These are phyloP conservation scores for Psettodes erumei DNA, from an alignment of 2,113 vertebrate genomes.

Conservation along the genomic window DNA sequence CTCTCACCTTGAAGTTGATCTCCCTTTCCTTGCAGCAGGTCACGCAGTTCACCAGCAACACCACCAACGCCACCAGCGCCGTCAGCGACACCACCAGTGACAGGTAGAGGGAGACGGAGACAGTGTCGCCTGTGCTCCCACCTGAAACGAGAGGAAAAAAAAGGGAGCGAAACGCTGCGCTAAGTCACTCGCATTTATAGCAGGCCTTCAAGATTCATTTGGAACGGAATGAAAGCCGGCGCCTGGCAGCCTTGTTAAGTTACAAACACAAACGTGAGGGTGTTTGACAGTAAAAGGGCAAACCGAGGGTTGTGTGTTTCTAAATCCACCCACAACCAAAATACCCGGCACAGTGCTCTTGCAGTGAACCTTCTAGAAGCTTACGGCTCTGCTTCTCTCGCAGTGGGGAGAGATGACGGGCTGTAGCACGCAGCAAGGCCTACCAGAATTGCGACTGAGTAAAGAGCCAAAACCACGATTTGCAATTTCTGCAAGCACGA, in stretches of 20 bases:
- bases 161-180: constrained; percentile 17
- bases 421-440: not conserved
- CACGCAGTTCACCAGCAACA: constrained; percentile 90
- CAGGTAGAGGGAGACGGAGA: constrained; percentile 66
- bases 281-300: constrained; percentile 19
- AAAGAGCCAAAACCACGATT: not conserved
- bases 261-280: not conserved
- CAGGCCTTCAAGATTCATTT: constrained; percentile 1
- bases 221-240: not conserved
- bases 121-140: constrained; percentile 35
- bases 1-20: constrained; percentile 97
- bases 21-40: constrained; percentile 97
- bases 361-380: not conserved
- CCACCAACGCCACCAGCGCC: constrained; percentile 85
- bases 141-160: constrained; percentile 55
- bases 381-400: not conserved
- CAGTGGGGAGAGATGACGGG: not conserved
- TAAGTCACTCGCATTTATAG: constrained; percentile 16
- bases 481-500: constrained; percentile 10
- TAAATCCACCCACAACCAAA: constrained; percentile 45
- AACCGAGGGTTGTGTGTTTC: not conserved
- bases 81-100: constrained; percentile 87
- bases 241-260: not conserved
- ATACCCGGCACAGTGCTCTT: constrained; percentile 23
- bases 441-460: not conserved